Evolutionary conservation across 2,113 vertebrate genomes (phyloP).

Genomic region (Vombatus ursinus): DNA sequence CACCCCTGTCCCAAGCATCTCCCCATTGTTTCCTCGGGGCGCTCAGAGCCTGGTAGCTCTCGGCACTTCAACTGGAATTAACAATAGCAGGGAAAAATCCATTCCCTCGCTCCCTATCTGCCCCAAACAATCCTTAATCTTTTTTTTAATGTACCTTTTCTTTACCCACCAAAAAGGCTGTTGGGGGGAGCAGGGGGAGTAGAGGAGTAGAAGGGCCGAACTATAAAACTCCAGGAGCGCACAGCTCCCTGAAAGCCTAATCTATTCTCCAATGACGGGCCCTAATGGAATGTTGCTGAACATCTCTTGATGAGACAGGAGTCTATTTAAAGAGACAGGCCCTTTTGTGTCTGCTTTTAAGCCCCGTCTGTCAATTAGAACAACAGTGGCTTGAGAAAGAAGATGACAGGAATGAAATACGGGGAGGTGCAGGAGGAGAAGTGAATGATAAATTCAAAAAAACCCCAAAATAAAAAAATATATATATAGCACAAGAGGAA

Average conservation of each 20-base stretch:
- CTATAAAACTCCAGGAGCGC: constrained; percentile 76
- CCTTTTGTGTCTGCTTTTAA: constrained; percentile 86
- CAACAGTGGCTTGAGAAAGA: constrained; percentile 83
- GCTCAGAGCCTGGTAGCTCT: background rate
- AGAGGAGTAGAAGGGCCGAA: constrained; percentile 60
- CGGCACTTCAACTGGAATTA: background rate
- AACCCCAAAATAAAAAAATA: background rate
- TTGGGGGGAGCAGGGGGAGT: constrained; percentile 37
- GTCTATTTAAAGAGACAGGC: constrained; percentile 86
- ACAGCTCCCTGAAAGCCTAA: constrained; percentile 83
- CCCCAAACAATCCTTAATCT: constrained; percentile 55
- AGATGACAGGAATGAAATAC: constrained; percentile 85
- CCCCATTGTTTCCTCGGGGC: background rate
- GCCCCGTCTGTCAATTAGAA: constrained; percentile 86
- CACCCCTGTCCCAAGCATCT: background rate
- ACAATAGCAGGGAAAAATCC: background rate
- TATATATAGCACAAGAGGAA: constrained; percentile 13
- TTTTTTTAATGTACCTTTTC: constrained; percentile 64
- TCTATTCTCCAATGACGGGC: constrained; percentile 86
- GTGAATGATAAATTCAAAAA: constrained; percentile 76
- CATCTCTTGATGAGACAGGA: constrained; percentile 85
- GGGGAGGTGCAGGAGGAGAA: constrained; percentile 78
- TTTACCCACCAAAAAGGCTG: constrained; percentile 21
- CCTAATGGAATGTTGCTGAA: constrained; percentile 87
- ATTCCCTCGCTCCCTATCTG: background rate